Base-by-base conservation (phyloP, 2,888 invertebrate genomes). In the Falcaria lacertinaria region DNA sequence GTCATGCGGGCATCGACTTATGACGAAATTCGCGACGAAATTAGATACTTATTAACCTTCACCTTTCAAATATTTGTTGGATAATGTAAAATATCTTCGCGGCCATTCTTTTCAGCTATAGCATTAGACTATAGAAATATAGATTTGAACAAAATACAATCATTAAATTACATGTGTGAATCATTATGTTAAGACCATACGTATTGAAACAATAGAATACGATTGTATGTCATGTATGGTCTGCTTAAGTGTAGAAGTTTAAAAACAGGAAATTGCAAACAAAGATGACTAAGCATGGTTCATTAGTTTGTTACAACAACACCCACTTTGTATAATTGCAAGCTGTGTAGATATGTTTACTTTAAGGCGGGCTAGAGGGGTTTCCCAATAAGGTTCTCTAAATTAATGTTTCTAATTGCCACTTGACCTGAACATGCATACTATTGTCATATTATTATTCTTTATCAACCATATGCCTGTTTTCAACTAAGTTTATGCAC, bases 1-100 rank as follows among this genome's bases (percentile, higher is more conserved):
- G 57, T 52, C 53, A 52, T 41, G 33, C 46, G 41, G 48, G 54
- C 50, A 51, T 59, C 59, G 54, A 54, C 54, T 50, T 48, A 51
- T 52, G 47, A 51, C 51, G 55, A 43, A 5, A 33, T 32, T 34
- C 13, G 34, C n/a, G n/a, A n/a, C n/a, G n/a, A n/a, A 46, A 47
- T 4, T 19, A 19, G 19, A 22, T 22, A 22, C 22, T 11, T 11
- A 42, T 44, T 35, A 50, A 52, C 63, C 64, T 62, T 67, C 55
- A 65, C 54, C 57, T 60, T 57, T 43, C 43, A 25, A 46, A 54
- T 39, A 47, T 22, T 19, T 14, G 19, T 35, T 17, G 13, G 13
- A 7, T 13, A 7, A 22, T 5, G 28, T 11, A 7, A 11, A 28
- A 28, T 28, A 11, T 11, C 11, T 8, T 25, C 8, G 25, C 7